These are phyloP conservation scores for Panopea generosa DNA, from an alignment of 2,888 invertebrate genomes.

Conservation along the genomic window DNA sequence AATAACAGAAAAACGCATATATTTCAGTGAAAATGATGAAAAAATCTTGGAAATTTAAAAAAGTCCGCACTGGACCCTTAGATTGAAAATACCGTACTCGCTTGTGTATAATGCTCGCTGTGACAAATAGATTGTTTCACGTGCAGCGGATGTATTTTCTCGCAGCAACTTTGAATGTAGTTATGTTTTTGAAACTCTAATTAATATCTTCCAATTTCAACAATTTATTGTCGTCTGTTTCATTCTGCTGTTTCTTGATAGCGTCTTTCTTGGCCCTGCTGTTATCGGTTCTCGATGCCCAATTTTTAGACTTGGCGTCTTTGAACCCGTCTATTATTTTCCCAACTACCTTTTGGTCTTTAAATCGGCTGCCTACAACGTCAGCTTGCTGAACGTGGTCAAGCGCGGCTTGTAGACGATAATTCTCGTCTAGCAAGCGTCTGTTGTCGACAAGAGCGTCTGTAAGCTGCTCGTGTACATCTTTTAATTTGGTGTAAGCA, in stretches of 20 bases:
- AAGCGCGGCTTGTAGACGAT: constrained; percentile 40
- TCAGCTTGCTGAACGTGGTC: constrained; percentile 38
- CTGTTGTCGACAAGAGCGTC: constrained; percentile 42
- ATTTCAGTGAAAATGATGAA: too few species aligned
- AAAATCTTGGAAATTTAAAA: too few species aligned
- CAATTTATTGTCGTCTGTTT: constrained; percentile 52
- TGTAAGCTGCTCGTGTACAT: constrained; percentile 36
- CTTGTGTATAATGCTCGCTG: too few species aligned
- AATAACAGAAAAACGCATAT: too few species aligned
- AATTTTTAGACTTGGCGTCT: constrained; percentile 27
- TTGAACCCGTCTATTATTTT: constrained; percentile 52
- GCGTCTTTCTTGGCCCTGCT: too few species aligned
- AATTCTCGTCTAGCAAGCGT: constrained; percentile 47
- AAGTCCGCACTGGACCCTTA: too few species aligned
- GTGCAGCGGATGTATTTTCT: too few species aligned
- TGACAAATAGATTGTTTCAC: too few species aligned
- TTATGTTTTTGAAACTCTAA: too few species aligned
- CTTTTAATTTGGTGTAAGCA: neutral
- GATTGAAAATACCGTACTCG: too few species aligned
- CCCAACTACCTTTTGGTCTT: constrained; percentile 38
- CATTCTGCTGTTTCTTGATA: constrained; percentile 24
- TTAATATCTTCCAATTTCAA: constrained; percentile 30
- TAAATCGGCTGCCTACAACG: constrained; percentile 35
- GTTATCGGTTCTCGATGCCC: constrained; percentile 24
- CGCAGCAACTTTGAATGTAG: too few species aligned